Evolutionary conservation across 2,113 vertebrate genomes (phyloP).

Genomic region (Brachyhypopomus gauderio): DNA sequence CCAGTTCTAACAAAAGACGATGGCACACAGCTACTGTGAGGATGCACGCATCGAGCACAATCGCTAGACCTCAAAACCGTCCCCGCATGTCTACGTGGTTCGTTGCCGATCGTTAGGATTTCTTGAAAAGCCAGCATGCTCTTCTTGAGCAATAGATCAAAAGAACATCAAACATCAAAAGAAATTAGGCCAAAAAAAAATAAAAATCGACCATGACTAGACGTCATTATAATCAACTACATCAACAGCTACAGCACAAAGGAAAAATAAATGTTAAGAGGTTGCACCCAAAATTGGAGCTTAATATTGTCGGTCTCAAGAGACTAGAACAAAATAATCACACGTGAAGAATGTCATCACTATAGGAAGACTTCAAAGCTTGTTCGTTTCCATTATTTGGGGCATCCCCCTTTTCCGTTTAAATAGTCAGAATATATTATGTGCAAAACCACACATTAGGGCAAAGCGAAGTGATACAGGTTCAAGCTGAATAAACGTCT

Average conservation of each 20-base stretch:
- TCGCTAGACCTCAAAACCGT: conserved; percentile 14
- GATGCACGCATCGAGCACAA: background rate
- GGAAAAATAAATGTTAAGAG: conserved; percentile 49
- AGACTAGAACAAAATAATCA: conserved; percentile 60
- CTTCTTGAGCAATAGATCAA: conserved; percentile 46
- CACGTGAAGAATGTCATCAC: conserved; percentile 60
- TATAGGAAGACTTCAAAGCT: conserved; percentile 57
- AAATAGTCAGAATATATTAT: conserved; percentile 27
- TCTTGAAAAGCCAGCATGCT: conserved; percentile 48
- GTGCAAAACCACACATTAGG: conserved; percentile 36
- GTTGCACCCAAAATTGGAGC: conserved; percentile 62
- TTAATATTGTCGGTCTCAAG: conserved; percentile 64
- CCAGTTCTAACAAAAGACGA: background rate
- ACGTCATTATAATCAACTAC: conserved; percentile 40
- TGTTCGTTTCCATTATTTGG: conserved; percentile 31
- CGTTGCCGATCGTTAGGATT: conserved; percentile 45
- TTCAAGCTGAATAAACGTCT: conserved; percentile 15
- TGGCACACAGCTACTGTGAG: background rate
- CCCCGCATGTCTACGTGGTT: conserved; percentile 21
- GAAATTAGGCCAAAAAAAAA: background rate
- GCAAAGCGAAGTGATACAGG: conserved; percentile 29
- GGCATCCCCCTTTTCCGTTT: conserved; percentile 17
- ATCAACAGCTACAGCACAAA: conserved; percentile 48
- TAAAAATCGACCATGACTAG: conserved; percentile 38
- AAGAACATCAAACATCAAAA: conserved; percentile 2